Conservation (phyloP, 2,888 invertebrate genomes). For the Athrips mouffetella region DNA sequence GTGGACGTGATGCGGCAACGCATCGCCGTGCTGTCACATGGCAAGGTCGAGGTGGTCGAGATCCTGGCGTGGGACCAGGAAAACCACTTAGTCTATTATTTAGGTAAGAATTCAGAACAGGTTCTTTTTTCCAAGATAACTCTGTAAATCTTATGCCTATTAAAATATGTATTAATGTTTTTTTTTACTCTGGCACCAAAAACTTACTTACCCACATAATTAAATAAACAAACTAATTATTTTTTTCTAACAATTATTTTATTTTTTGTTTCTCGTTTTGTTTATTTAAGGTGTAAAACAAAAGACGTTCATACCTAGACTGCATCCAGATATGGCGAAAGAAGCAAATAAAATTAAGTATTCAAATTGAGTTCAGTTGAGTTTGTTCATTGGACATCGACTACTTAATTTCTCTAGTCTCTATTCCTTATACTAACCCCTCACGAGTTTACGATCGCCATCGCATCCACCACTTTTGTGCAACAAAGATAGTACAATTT, state of each 20-base stretch:
- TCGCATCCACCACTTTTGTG: constrained; percentile 26
- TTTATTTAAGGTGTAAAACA: constrained; percentile 63
- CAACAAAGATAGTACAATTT: constrained; percentile 19
- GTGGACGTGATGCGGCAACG: constrained; percentile 89
- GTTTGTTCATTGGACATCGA: constrained; percentile 45
- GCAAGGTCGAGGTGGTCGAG: constrained; percentile 88
- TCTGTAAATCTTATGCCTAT: constrained; percentile 12
- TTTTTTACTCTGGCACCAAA: too few species aligned
- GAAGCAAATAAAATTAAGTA: constrained; percentile 73
- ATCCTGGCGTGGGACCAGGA: constrained; percentile 92
- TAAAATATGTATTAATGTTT: too few species aligned
- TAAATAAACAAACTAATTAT: too few species aligned
- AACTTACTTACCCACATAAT: too few species aligned
- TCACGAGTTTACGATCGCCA: constrained; percentile 23
- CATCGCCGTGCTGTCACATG: constrained; percentile 91
- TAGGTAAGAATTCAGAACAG: constrained; percentile 53
- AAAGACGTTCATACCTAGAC: constrained; percentile 54
- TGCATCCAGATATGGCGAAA: constrained; percentile 63
- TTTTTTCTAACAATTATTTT: background rate
- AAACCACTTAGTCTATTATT: constrained; percentile 88
- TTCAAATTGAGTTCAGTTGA: constrained; percentile 60
- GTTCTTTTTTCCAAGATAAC: constrained; percentile 8
- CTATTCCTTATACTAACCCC: constrained; percentile 46
- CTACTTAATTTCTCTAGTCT: constrained; percentile 25
- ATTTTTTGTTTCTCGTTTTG: constrained; percentile 31